phyloP scores from a whole-genome alignment of 1,140 invertebrate genomes.

The Drosophila carrolli region DNA sequence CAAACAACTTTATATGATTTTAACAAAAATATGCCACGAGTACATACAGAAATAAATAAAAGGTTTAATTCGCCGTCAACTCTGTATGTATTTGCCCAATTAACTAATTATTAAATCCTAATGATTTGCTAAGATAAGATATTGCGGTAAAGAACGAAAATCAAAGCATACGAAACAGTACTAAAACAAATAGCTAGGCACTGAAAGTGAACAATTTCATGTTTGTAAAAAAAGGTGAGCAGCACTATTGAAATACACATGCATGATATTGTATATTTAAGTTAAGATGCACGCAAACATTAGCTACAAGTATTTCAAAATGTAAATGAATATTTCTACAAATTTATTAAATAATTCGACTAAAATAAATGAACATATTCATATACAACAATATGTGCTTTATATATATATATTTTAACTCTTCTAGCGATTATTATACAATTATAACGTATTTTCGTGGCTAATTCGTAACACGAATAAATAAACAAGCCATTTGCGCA shows the following conservation, averaged over 20 bases:
- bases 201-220: conserved; percentile 73
- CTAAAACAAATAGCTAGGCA: conserved; percentile 70
- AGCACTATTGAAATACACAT: conserved; percentile 16
- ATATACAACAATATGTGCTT: conserved; percentile 21
- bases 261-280: conserved; percentile 33
- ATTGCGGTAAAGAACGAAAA: conserved; percentile 33
- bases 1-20: conserved; percentile 23
- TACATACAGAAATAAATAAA: conserved; percentile 32
- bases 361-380: conserved; percentile 53
- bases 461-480: too few species aligned
- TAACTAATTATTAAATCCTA: conserved; percentile 20
- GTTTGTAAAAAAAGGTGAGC: conserved; percentile 39
- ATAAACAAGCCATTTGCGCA: too few species aligned
- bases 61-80: conserved; percentile 30
- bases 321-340: conserved; percentile 69
- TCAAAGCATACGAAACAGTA: conserved; percentile 69
- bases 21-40: conserved; percentile 25
- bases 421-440: too few species aligned
- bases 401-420: too few species aligned
- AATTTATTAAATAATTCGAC: conserved; percentile 62
- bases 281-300: conserved; percentile 50
- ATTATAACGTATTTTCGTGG: too few species aligned
- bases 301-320: conserved; percentile 71
- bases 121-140: conserved; percentile 53
- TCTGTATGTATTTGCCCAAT: conserved; percentile 35